A percentile compares a stretch with the other conserved stretches of the same genome.
phyloP scores from a whole-genome alignment of 2,797 vertebrate genomes.

The Trematomus bernacchii region DNA sequence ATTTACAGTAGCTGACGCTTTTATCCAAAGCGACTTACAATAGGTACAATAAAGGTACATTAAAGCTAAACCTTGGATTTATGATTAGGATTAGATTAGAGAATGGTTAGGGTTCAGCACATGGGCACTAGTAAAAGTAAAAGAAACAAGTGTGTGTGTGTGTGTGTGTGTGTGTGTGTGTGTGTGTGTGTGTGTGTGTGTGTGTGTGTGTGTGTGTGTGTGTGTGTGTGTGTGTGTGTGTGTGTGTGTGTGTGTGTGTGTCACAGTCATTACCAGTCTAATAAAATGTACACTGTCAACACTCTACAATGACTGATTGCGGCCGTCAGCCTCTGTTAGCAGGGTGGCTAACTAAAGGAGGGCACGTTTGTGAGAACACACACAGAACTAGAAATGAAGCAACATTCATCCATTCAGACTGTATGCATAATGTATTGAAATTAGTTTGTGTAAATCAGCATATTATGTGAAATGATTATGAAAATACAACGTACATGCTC shows the following conservation, averaged over 20 bases:
- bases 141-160: neutral
- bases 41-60: too few relatives aligned
- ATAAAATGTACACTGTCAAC: constrained; percentile 73
- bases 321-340: constrained; percentile 53
- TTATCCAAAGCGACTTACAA: too few relatives aligned
- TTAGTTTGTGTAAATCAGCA: neutral
- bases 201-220: constrained; percentile 6
- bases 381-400: neutral
- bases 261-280: constrained; percentile 56
- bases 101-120: neutral
- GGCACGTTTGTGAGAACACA: constrained; percentile 11
- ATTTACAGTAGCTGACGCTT: too few relatives aligned
- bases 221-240: neutral
- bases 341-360: constrained; percentile 18
- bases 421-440: constrained; percentile 3
- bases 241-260: constrained; percentile 29
- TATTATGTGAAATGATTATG: neutral
- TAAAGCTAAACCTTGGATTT: neutral
- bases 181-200: constrained; percentile 14
- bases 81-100: neutral
- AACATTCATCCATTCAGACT: constrained; percentile 14
- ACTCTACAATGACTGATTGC: constrained; percentile 58
- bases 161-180: constrained; percentile 23
- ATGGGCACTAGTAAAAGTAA: neutral
- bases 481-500: neutral